Conservation (phyloP, 2,797 vertebrate genomes). For the Smutsia gigantea region DNA sequence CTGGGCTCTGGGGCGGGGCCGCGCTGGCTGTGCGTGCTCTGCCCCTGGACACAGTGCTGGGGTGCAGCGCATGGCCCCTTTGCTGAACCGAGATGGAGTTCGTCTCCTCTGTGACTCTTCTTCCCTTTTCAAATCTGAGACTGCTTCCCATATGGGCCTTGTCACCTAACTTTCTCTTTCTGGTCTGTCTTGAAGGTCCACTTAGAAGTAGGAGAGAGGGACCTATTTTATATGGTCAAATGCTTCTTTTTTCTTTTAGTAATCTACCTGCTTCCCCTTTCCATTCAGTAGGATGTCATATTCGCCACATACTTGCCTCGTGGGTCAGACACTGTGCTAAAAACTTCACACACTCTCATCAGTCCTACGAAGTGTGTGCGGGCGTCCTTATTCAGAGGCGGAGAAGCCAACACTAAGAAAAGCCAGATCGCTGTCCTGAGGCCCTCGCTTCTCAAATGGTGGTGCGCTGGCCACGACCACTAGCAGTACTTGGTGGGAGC, state of each 20-base stretch:
- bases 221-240: background rate
- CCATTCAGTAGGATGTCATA: background rate
- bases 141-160: background rate
- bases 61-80: too few species aligned
- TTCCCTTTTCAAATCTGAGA: background rate
- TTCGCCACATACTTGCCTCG: background rate
- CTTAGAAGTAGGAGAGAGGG: background rate
- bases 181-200: background rate
- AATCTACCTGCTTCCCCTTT: background rate
- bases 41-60: too few species aligned
- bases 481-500: background rate
- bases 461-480: background rate
- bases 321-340: background rate
- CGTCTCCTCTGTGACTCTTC: background rate
- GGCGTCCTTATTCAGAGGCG: background rate
- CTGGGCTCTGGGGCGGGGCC: too few species aligned
- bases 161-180: background rate
- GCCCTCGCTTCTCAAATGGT: background rate
- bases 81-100: too few species aligned
- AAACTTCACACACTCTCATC: background rate
- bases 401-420: background rate
- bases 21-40: too few species aligned
- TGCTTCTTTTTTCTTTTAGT: background rate
- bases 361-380: background rate
- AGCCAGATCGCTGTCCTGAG: background rate